Evolutionary conservation across 2,888 invertebrate species (phyloP).

Genomic region (Brachynemurus nebulosus): DNA sequence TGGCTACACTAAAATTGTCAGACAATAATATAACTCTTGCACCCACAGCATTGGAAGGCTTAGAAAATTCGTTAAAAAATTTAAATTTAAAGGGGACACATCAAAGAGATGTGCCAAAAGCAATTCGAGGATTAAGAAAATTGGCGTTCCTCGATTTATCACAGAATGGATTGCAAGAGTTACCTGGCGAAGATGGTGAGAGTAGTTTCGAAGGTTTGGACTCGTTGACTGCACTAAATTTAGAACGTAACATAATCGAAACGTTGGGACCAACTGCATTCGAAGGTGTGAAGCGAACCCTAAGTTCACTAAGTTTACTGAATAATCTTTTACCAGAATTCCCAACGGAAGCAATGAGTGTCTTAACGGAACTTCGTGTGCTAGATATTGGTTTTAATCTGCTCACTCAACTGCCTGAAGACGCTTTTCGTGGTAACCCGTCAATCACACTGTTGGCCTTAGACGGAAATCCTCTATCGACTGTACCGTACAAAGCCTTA

Average conservation of each 20-base stretch:
- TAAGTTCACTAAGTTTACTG: slow-evolving; percentile 76
- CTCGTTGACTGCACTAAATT: slow-evolving; percentile 71
- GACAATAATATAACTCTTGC: slow-evolving; percentile 74
- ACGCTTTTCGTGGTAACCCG: slow-evolving; percentile 70
- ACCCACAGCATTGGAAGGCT: slow-evolving; percentile 55
- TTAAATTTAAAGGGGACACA: slow-evolving; percentile 78
- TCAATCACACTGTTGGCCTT: slow-evolving; percentile 75
- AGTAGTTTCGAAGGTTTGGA: slow-evolving; percentile 63
- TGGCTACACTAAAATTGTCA: slow-evolving; percentile 71
- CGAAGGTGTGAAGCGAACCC: slow-evolving; percentile 59
- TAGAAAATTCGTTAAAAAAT: slow-evolving; percentile 73
- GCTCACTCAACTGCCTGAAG: slow-evolving; percentile 61
- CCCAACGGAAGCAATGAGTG: slow-evolving; percentile 65
- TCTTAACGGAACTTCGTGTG: slow-evolving; percentile 67
- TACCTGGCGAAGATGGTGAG: slow-evolving; percentile 55
- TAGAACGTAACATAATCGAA: slow-evolving; percentile 78
- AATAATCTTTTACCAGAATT: slow-evolving; percentile 82
- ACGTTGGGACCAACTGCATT: slow-evolving; percentile 64
- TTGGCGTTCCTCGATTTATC: slow-evolving; percentile 82
- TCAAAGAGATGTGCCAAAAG: slow-evolving; percentile 65
- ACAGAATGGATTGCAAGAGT: slow-evolving; percentile 70
- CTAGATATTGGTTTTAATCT: slow-evolving; percentile 87
- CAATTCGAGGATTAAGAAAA: slow-evolving; percentile 59
- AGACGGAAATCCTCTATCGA: slow-evolving; percentile 80
- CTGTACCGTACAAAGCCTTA: slow-evolving; percentile 67